Conservation (phyloP, 1,140 invertebrate genomes). For the Conus ventricosus region DNA sequence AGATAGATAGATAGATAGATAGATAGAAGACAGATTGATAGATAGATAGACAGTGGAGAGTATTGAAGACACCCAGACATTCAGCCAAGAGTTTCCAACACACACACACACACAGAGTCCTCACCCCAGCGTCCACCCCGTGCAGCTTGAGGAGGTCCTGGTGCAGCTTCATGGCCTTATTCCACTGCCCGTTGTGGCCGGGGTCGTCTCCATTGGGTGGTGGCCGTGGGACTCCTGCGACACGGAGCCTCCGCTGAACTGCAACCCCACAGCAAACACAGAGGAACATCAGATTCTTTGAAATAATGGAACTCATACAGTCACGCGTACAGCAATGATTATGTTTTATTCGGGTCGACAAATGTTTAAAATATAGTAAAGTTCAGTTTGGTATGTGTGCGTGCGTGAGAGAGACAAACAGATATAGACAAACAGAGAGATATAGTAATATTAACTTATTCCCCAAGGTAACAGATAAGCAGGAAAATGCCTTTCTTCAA, state of each 20-base stretch:
- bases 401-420: background rate
- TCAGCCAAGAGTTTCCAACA: too few relatives aligned
- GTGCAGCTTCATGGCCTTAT: slow-evolving; percentile 39
- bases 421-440: background rate
- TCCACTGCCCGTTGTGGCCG: slow-evolving; percentile 27
- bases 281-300: too few relatives aligned
- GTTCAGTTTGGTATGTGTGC: too few relatives aligned
- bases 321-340: too few relatives aligned
- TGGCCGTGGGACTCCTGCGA: slow-evolving; percentile 30
- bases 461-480: too few relatives aligned
- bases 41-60: background rate
- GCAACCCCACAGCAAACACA: background rate
- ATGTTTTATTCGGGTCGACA: too few relatives aligned
- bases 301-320: too few relatives aligned
- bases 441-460: too few relatives aligned
- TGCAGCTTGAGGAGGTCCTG: slow-evolving; percentile 45
- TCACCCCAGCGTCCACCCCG: slow-evolving; percentile 42
- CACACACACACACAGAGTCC: background rate
- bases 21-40: background rate
- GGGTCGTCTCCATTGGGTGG: background rate
- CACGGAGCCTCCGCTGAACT: slow-evolving; percentile 28
- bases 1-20: background rate
- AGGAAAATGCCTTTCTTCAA: too few relatives aligned
- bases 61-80: background rate
- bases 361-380: too few relatives aligned